Evolutionary conservation across 2,797 vertebrate genomes (phyloP).

Genomic region (Argyrosomus regius): DNA sequence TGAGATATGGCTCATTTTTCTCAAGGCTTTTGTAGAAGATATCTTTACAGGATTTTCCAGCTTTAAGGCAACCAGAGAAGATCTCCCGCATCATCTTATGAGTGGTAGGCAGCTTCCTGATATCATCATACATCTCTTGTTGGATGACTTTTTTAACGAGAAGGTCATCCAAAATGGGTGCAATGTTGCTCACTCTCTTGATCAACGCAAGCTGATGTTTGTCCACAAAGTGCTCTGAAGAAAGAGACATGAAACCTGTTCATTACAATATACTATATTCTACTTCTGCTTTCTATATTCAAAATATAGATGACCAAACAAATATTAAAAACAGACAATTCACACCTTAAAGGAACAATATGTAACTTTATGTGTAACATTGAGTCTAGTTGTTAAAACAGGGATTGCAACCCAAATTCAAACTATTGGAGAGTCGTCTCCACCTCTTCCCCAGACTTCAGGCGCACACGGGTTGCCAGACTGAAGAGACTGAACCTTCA

Average conservation of each 20-base stretch:
- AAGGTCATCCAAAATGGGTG: conserved; percentile 61
- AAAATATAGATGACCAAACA: too few species aligned
- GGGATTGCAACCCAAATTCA: too few species aligned
- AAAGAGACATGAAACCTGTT: not conserved
- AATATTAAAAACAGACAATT: too few species aligned
- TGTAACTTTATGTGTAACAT: too few species aligned
- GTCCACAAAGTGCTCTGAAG: conserved; percentile 61
- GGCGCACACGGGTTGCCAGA: too few species aligned
- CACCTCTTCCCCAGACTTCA: too few species aligned
- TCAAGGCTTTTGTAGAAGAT: conserved; percentile 53
- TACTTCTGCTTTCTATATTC: too few species aligned
- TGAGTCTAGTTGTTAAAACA: too few species aligned
- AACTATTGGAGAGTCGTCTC: too few species aligned
- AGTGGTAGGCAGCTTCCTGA: not conserved
- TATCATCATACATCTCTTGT: conserved; percentile 2
- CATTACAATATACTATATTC: too few species aligned
- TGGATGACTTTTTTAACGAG: conserved; percentile 8
- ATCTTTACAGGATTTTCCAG: conserved; percentile 22
- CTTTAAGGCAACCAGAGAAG: not conserved
- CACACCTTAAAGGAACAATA: too few species aligned
- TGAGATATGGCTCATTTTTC: not conserved
- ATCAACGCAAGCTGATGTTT: conserved; percentile 19
- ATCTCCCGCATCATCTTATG: conserved; percentile 45
- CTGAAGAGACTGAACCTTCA: too few species aligned
- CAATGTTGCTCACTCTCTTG: not conserved